These are phyloP conservation scores for Eutrigla gurnardus DNA, from an alignment of 2,797 vertebrate species.

Conservation along the genomic window DNA sequence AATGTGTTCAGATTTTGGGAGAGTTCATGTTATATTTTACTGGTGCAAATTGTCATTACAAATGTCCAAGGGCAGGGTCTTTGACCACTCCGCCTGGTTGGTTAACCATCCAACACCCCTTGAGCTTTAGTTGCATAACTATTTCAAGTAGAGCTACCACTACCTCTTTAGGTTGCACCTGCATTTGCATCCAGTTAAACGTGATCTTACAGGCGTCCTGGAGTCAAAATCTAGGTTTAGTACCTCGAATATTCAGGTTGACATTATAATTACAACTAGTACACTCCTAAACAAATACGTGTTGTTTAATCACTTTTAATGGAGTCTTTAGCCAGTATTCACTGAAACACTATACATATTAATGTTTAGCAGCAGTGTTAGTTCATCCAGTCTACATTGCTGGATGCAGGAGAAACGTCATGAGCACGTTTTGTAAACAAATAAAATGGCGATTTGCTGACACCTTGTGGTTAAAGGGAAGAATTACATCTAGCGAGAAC, in stretches of 20 bases:
- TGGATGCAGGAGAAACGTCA: background rate
- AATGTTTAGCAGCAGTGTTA: background rate
- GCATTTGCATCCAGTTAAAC: too few species aligned
- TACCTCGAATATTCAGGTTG: background rate
- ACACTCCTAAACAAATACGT: background rate
- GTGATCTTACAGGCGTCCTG: background rate
- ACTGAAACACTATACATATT: background rate
- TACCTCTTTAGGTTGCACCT: too few species aligned
- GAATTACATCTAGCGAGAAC: background rate
- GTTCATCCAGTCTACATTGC: background rate
- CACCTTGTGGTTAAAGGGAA: conserved; percentile 61
- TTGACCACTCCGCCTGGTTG: too few species aligned
- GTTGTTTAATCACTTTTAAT: background rate
- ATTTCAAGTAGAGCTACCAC: background rate
- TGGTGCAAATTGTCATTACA: background rate
- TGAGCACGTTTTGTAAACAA: background rate
- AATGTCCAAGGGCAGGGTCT: background rate
- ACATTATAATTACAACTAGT: background rate
- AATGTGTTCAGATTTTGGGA: background rate
- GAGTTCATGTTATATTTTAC: background rate
- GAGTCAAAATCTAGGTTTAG: background rate
- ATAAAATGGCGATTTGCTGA: conserved; percentile 44
- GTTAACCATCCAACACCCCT: background rate
- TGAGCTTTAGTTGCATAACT: background rate
- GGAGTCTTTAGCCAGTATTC: background rate